These are phyloP conservation scores for Rhodophaea formosa DNA, from an alignment of 2,888 invertebrate genomes.

Conservation along the genomic window DNA sequence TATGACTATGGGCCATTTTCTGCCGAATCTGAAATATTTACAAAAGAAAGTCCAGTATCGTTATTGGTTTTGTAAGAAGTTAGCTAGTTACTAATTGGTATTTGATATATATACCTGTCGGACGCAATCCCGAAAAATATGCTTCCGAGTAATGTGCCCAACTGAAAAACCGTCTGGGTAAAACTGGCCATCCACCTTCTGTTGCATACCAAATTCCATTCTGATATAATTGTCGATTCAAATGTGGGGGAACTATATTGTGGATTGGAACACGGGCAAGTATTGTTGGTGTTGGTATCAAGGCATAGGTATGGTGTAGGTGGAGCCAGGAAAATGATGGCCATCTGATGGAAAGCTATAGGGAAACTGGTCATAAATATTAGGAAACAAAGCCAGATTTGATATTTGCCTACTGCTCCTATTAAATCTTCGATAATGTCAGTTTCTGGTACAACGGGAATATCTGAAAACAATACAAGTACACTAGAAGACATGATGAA, in stretches of 20 bases:
- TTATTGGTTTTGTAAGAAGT: too few relatives aligned
- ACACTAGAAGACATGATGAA: too few relatives aligned
- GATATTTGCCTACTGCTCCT: slow-evolving; percentile 77
- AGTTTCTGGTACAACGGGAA: slow-evolving; percentile 28
- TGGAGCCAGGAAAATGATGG: slow-evolving; percentile 74
- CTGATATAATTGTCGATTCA: slow-evolving; percentile 84
- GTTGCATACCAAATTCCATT: slow-evolving; percentile 89
- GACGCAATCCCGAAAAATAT: slow-evolving; percentile 87
- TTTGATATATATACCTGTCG: slow-evolving; percentile 81
- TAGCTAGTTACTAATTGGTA: too few relatives aligned
- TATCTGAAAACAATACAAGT: neutral
- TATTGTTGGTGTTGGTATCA: slow-evolving; percentile 40
- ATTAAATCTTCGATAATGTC: slow-evolving; percentile 65
- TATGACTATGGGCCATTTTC: slow-evolving; percentile 85
- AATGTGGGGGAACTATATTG: slow-evolving; percentile 84
- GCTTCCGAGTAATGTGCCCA: slow-evolving; percentile 87
- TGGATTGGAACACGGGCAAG: slow-evolving; percentile 81
- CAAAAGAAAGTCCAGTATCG: neutral
- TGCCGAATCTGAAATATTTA: slow-evolving; percentile 83
- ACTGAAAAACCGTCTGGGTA: slow-evolving; percentile 88
- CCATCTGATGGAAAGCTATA: slow-evolving; percentile 76
- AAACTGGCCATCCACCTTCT: slow-evolving; percentile 83
- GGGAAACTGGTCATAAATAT: slow-evolving; percentile 70
- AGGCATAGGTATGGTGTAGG: slow-evolving; percentile 54
- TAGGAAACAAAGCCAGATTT: slow-evolving; percentile 60